These are phyloP conservation scores for Prosopocoilus inquinatus DNA, from an alignment of 2,888 invertebrate species.

Conservation along the genomic window DNA sequence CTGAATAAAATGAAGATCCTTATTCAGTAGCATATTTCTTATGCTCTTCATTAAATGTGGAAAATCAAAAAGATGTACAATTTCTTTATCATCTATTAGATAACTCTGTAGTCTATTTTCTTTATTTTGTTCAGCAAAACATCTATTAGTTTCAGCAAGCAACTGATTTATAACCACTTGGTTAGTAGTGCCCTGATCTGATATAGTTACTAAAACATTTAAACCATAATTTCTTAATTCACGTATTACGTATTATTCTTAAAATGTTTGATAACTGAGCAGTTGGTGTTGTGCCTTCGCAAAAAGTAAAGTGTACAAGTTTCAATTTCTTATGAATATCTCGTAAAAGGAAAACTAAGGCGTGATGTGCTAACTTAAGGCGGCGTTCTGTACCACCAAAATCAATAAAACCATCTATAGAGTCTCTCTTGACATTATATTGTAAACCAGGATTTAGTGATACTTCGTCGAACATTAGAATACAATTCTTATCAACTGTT, in stretches of 20 bases:
- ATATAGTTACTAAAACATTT: neutral
- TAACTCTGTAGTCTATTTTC: neutral
- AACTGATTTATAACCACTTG: neutral
- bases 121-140: neutral
- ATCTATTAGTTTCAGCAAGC: neutral
- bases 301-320: neutral
- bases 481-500: neutral
- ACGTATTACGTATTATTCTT: neutral
- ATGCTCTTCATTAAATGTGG: slow-evolving; percentile 21
- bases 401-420: neutral
- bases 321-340: neutral
- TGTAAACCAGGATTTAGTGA: neutral
- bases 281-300: neutral
- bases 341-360: neutral
- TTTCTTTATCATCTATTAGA: slow-evolving; percentile 2
- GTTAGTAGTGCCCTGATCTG: slow-evolving; percentile 5
- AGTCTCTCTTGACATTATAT: neutral
- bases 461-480: neutral
- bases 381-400: neutral
- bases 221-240: neutral
- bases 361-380: neutral
- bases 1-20: slow-evolving; percentile 13
- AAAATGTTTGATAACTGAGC: neutral
- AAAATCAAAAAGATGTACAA: slow-evolving; percentile 19
- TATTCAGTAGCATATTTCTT: slow-evolving; percentile 21